Base-by-base conservation (phyloP, 2,797 vertebrate species). In the Syngnathus rostellatus region DNA sequence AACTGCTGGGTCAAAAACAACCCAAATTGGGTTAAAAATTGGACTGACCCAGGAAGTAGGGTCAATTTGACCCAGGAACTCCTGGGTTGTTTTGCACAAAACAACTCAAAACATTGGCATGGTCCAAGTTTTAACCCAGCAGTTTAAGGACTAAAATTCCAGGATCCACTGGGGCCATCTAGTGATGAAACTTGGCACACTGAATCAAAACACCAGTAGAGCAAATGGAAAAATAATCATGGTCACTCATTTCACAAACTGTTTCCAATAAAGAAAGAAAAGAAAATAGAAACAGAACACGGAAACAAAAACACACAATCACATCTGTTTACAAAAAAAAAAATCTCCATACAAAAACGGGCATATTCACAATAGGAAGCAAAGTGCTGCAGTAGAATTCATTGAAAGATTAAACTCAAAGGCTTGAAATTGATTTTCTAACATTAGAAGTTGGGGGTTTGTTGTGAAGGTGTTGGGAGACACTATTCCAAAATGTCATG, bases 341-440 rank as follows among this genome's bases (percentile, higher is more conserved):
- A 25, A 82, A 84, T 88, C 81, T 88, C 82, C 73, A 74, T 70
- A 73, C 46, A 77, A 74, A 74, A 72, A 72, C 54, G 73, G 37
- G 58, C 60, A 37, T 76, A 81, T 87, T 84, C 77, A 86, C 78
- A 86, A 71, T 69, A 81, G 72, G 72, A 82, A 81, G 82, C 64
- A 70, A 86, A 78, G 81, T 85, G 77, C 77, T 73, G 71, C 67
- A 74, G 62, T 75, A 68, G 63, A 6, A 64, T 72, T 69, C 12
- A 66, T 67, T 46, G 53, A 37, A 39, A 10, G 6, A 51, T 21
- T 11, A 40, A 54, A 53, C 17, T 23, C 31, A 14, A 6, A 45
- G 60, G 21, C 7, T 62, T 62, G 45, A 16, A 62, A 23, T 23
- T 3, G 12, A 23, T 58, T 58, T 38, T 58, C 1, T 14, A 43